Conservation (phyloP, 2,113 vertebrate species). For the Poicephalus gulielmi region DNA sequence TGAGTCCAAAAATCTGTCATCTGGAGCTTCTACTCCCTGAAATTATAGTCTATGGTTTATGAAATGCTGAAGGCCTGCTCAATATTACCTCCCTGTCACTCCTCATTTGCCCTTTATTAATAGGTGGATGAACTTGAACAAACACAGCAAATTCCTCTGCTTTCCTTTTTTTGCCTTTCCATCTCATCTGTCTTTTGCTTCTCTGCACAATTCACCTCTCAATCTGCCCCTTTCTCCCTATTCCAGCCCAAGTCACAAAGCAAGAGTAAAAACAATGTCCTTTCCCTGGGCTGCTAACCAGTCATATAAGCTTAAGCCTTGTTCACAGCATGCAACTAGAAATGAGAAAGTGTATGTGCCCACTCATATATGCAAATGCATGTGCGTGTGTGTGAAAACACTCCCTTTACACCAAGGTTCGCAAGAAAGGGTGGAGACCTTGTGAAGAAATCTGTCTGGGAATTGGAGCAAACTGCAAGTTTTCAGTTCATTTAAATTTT, state of each 20-base stretch:
- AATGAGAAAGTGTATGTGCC: neutral
- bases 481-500: neutral
- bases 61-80: neutral
- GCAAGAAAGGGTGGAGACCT: neutral
- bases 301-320: neutral
- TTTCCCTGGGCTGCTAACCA: neutral
- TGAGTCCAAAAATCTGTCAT: conserved; percentile 8
- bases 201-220: neutral
- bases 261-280: neutral
- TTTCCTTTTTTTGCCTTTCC: neutral
- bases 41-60: neutral
- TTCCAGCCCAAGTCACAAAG: neutral
- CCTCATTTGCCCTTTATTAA: neutral
- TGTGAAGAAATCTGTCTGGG: neutral
- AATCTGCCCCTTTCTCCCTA: neutral
- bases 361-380: neutral
- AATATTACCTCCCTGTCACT: conserved; percentile 8
- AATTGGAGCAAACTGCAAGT: neutral
- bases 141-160: neutral
- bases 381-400: accelerated
- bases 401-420: neutral
- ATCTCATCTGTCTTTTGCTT: neutral
- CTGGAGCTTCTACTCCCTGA: neutral
- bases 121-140: neutral
- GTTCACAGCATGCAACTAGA: neutral